Evolutionary conservation across 2,888 invertebrate species (phyloP).

Genomic region (Pyrrhosoma nymphula): DNA sequence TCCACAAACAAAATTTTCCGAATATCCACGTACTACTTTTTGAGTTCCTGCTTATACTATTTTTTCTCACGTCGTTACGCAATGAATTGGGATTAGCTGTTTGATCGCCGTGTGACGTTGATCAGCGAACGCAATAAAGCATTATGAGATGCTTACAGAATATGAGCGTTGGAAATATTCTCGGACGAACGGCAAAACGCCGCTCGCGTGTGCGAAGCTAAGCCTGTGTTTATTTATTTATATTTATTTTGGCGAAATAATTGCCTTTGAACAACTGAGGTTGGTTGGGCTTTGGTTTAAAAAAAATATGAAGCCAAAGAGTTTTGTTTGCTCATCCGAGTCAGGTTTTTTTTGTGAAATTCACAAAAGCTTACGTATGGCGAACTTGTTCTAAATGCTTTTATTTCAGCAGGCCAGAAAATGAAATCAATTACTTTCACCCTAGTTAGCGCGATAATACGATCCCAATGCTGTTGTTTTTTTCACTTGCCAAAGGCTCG

Average conservation of each 20-base stretch:
- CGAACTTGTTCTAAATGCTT: neutral
- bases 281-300: neutral
- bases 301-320: neutral
- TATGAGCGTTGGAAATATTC: neutral
- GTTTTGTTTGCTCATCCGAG: neutral
- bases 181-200: neutral
- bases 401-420: neutral
- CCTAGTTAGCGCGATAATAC: neutral
- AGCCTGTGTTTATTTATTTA: too few relatives aligned
- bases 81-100: neutral
- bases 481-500: neutral
- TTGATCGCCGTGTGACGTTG: neutral
- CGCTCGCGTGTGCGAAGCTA: neutral
- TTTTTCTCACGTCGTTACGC: neutral
- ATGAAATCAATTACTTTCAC: conserved; percentile 23
- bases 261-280: neutral
- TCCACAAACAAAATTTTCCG: too few relatives aligned
- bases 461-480: neutral
- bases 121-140: neutral
- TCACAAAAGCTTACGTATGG: neutral
- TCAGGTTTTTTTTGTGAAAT: neutral
- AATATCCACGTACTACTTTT: neutral
- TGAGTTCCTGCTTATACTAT: neutral
- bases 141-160: neutral
- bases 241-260: neutral